Evolutionary conservation across 1,140 invertebrate genomes (phyloP).

Genomic region (Lanistes nyassanus): DNA sequence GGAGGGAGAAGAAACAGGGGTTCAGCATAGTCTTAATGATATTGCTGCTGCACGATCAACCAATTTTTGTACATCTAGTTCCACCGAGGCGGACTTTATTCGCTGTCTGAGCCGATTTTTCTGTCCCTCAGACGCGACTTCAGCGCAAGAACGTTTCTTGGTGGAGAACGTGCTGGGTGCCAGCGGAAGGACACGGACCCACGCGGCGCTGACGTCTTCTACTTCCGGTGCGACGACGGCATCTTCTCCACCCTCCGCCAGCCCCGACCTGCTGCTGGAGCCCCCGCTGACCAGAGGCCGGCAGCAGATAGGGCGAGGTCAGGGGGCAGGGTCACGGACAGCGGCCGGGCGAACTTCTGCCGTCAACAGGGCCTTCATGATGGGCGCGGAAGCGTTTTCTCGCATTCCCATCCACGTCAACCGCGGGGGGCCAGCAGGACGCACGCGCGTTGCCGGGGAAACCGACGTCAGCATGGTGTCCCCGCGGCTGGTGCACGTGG

Average conservation of each 20-base stretch:
- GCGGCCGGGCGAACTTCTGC: not conserved
- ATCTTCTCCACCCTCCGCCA: not conserved
- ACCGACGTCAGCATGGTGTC: constrained; percentile 15
- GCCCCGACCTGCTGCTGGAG: constrained; percentile 12
- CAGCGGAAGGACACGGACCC: not conserved
- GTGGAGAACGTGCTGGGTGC: constrained; percentile 16
- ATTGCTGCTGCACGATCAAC: no score
- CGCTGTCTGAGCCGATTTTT: no score
- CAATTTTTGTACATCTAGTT: no score
- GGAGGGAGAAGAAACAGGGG: no score
- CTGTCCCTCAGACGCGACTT: constrained; percentile 1
- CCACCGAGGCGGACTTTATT: no score
- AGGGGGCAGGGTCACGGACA: not conserved
- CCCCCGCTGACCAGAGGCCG: not conserved
- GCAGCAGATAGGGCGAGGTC: not conserved
- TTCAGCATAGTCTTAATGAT: no score
- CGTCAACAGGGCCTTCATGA: constrained; percentile 26
- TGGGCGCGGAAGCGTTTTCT: constrained; percentile 22
- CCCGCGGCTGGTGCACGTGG: constrained; percentile 18
- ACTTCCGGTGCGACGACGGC: not conserved
- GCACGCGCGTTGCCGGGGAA: not conserved
- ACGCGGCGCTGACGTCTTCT: not conserved
- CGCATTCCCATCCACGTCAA: constrained; percentile 1
- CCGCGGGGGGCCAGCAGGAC: not conserved
- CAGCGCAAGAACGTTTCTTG: constrained; percentile 16